These are phyloP conservation scores for Zaprionus ghesquierei DNA, from an alignment of 1,140 invertebrate species.

Conservation along the genomic window DNA sequence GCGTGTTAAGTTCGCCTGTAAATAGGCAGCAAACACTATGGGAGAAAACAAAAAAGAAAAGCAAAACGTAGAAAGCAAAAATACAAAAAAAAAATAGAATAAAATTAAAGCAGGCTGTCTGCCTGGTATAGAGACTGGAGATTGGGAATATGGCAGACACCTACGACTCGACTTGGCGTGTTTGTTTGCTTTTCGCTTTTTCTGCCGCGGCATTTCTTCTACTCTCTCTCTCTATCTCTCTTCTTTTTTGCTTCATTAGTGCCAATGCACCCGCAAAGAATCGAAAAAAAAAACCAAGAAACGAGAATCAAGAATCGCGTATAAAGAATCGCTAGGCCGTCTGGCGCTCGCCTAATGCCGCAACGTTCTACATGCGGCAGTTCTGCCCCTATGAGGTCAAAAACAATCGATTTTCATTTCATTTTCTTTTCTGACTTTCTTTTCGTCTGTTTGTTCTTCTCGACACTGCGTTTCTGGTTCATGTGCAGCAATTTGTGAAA, in stretches of 20 bases:
- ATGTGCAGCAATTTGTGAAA: conserved; percentile 51
- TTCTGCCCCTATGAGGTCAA: conserved; percentile 71
- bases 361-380: conserved; percentile 52
- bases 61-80: neutral
- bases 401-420: conserved; percentile 76
- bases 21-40: conserved; percentile 49
- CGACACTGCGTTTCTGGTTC: conserved; percentile 35
- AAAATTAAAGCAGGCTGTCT: conserved; percentile 30
- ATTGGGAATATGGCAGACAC: conserved; percentile 45
- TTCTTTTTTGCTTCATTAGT: conserved; percentile 63
- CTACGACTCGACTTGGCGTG: conserved; percentile 51
- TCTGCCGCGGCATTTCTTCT: conserved; percentile 19
- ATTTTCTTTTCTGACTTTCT: conserved; percentile 30
- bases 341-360: conserved; percentile 46
- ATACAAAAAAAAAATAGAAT: conserved; percentile 31
- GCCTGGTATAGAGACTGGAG: conserved; percentile 1
- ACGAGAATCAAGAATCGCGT: conserved; percentile 17
- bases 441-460: conserved; percentile 11
- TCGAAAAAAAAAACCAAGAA: too few relatives aligned
- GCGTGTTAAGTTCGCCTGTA: conserved; percentile 56
- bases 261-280: conserved; percentile 61
- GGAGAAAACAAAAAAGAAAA: conserved; percentile 17
- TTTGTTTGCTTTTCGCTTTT: conserved; percentile 78
- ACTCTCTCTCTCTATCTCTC: conserved; percentile 36
- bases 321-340: conserved; percentile 19